A percentile compares a stretch with the other conserved stretches of the same genome.
phyloP scores from a whole-genome alignment of 1,140 invertebrate genomes.

The Batillaria attramentaria region DNA sequence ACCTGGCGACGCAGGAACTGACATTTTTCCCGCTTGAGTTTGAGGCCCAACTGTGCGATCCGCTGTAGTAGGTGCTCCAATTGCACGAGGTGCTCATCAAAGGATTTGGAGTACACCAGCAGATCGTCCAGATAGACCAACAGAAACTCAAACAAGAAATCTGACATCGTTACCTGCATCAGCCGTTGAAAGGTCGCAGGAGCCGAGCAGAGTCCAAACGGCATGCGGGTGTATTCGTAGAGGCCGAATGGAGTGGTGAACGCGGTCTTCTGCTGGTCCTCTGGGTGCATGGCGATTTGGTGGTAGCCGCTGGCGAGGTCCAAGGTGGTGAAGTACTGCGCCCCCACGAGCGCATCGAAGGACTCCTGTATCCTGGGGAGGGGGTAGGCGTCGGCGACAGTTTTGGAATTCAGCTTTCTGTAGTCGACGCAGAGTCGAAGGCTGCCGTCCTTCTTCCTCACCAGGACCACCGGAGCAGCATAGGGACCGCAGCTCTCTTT shows the following conservation, averaged over 20 bases:
- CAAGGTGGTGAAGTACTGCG: slow-evolving; percentile 39
- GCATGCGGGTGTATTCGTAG: slow-evolving; percentile 11
- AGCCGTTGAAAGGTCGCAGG: background rate
- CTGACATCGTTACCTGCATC: slow-evolving; percentile 4
- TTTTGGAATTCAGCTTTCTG: slow-evolving; percentile 37
- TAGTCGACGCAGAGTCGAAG: slow-evolving; percentile 43
- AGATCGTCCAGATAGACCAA: slow-evolving; percentile 15
- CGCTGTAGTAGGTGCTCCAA: slow-evolving; percentile 49
- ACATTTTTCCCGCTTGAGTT: background rate
- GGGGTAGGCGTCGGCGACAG: slow-evolving; percentile 28
- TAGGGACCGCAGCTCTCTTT: slow-evolving; percentile 31
- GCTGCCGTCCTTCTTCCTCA: slow-evolving; percentile 43
- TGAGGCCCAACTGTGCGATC: background rate
- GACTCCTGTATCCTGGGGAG: slow-evolving; percentile 41
- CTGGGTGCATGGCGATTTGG: slow-evolving; percentile 11
- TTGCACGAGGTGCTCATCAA: slow-evolving; percentile 43
- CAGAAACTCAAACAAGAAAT: background rate
- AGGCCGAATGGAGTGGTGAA: background rate
- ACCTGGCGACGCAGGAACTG: slow-evolving; percentile 12
- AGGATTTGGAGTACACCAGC: slow-evolving; percentile 28
- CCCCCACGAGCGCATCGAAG: slow-evolving; percentile 27
- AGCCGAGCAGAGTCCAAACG: background rate
- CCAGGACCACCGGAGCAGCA: slow-evolving; percentile 35
- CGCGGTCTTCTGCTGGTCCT: background rate
- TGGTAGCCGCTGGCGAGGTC: slow-evolving; percentile 37